Evolutionary conservation across 2,888 invertebrate species (phyloP).

Genomic region (Ochropacha duplaris): DNA sequence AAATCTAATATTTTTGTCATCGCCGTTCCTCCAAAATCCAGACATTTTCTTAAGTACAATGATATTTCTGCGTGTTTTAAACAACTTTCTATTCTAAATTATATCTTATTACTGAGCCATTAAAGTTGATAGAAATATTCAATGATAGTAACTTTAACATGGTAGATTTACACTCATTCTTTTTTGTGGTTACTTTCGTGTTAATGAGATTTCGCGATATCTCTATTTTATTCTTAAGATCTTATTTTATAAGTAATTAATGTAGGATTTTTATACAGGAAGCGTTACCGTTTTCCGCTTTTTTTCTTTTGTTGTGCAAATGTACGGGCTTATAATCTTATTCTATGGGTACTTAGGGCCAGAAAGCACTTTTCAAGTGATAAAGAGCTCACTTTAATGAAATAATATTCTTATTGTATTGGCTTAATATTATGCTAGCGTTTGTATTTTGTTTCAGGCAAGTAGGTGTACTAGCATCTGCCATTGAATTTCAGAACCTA

Average conservation of each 20-base stretch:
- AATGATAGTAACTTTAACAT: background rate
- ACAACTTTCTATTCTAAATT: background rate
- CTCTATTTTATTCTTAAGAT: constrained; percentile 43
- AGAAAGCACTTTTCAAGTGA: background rate
- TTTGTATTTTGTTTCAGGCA: too few relatives aligned
- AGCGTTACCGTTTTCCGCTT: background rate
- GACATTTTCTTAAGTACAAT: background rate
- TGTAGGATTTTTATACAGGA: constrained; percentile 22
- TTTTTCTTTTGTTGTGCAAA: background rate
- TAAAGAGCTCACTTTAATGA: background rate
- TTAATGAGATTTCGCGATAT: constrained; percentile 66
- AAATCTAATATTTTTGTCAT: too few relatives aligned
- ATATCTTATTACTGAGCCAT: background rate
- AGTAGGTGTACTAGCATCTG: too few relatives aligned
- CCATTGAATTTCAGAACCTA: too few relatives aligned
- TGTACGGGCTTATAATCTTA: background rate
- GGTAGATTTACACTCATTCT: constrained; percentile 48
- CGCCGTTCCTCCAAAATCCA: background rate
- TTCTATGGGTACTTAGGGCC: background rate
- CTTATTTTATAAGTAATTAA: constrained; percentile 47
- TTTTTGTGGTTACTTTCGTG: constrained; percentile 59
- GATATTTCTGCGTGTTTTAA: background rate
- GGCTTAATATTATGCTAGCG: too few relatives aligned
- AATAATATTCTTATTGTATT: background rate
- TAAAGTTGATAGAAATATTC: background rate